Evolutionary conservation across 2,888 invertebrate species (phyloP), one percentile per base, ranked within the genome.

Genomic region (Epinotia nisella): DNA sequence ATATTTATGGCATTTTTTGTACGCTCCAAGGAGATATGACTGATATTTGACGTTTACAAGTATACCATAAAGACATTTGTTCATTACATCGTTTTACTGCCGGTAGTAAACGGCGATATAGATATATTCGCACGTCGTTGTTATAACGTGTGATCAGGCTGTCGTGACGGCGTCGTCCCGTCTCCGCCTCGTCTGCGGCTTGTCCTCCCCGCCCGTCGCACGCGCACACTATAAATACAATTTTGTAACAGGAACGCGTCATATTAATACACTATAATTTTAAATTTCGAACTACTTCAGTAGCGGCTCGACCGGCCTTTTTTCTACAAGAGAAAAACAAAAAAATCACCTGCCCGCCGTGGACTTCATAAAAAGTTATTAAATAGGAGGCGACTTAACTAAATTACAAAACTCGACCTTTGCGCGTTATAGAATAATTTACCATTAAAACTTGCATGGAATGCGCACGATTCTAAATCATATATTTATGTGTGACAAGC

Each of bases 331-430:
- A 85, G 85, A 85, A 84, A 80, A 78, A 70, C 74, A 80, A 86
- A 86, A 87, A 87, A 90, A 85, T 78, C 92, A 92, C 93, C 92
- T 92, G 92, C 90, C 81, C 83, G 80, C 83, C 83, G 83, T 79
- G 83, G 82, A 80, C 81, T 83, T 82, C 81, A 85, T 85, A 88
- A 90, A 89, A 92, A 88, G 87, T 89, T 89, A 92, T 92, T 92
- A 93, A 93, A 93, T 91, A 93, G 92, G 92, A 93, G 92, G 91
- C 90, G 88, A 91, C 92, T 88, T 88, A 88, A 92, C 92, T 90
- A 92, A 93, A 93, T 93, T 93, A 93, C 90, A 89, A 92, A 92
- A 91, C 85, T 88, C 91, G 86, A 92, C 90, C 90, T 92, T 90
- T 88, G 86, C 87, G 86, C 87, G 90, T 92, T 92, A 91, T 87